phyloP scores from a whole-genome alignment of 2,888 invertebrate species.

The Chaetogeoica ovagalla region DNA sequence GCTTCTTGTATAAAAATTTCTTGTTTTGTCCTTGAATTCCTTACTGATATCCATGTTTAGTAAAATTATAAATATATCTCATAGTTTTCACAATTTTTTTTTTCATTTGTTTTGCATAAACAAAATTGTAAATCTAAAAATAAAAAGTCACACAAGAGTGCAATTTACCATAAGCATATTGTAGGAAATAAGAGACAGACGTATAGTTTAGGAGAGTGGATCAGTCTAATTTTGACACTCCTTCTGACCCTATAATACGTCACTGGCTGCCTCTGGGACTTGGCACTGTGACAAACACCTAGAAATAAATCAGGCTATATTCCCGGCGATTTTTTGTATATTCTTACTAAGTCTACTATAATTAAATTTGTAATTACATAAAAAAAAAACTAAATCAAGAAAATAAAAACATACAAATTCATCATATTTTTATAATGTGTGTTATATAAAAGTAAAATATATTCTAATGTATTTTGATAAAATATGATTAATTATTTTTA shows the following conservation, averaged over 20 bases:
- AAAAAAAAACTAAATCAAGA: slow-evolving; percentile 8
- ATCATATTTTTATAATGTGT: background rate
- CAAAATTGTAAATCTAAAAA: slow-evolving; percentile 40
- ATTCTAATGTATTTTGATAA: background rate
- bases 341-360: background rate
- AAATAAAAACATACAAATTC: background rate
- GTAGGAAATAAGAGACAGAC: slow-evolving; percentile 25
- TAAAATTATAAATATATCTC: slow-evolving; percentile 12
- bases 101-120: slow-evolving; percentile 27
- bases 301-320: slow-evolving; percentile 45
- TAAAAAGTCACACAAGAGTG: slow-evolving; percentile 25
- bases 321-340: slow-evolving; percentile 11
- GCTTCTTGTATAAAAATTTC: background rate
- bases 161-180: slow-evolving; percentile 24
- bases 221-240: slow-evolving; percentile 52
- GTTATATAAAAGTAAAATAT: background rate
- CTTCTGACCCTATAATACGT: slow-evolving; percentile 50
- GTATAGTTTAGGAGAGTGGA: slow-evolving; percentile 24
- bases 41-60: slow-evolving; percentile 24
- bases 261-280: slow-evolving; percentile 40
- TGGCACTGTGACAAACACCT: slow-evolving; percentile 43
- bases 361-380: background rate
- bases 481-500: background rate
- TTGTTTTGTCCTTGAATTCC: slow-evolving; percentile 27
- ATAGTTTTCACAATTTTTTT: slow-evolving; percentile 27